Evolutionary conservation across 2,113 vertebrate species (phyloP), one percentile per base, ranked within the genome.

Genomic region (Zosterops borbonicus): DNA sequence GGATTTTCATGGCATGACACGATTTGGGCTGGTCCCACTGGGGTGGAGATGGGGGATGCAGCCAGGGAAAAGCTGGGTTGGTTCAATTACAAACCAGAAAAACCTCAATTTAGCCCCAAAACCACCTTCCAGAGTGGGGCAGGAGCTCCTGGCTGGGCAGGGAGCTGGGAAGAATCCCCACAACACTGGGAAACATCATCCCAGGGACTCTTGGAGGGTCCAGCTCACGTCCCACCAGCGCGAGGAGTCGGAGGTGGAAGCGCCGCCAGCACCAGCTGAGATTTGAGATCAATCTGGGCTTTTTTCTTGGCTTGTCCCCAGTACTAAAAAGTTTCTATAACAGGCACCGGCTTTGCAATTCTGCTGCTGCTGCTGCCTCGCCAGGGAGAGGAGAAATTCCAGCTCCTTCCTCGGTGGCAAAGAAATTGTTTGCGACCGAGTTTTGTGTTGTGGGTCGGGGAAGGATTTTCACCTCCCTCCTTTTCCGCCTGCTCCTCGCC

Each of bases 241-340:
- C 55, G 10, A 13, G 16, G 76, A 87, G 63, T 23, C 10, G 10
- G 52, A 65, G 70, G 79, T 53, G 88, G 79, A 76, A 93, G 73
- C 7, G 22, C 91, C 11, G 24, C 41, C 35, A 94, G 89, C 93
- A 81, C 93, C 95, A 95, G 95, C 96, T 95, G 93, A 94, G 84
- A 89, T 79, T 91, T 84, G 10, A 29, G 92, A 93, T 73, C 96
- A 95, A 65, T 94, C 95, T 95, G 95, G 93, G 92, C 50, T 95
- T 25, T 62, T 84, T 75, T 82, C 94, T 95, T 97, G 94, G 95
- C 95, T 91, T 53, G 29, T 69, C 93, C 95, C 89, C 95, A 94
- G 93, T 65, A 91, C 93, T 85, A n/a, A 90, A 95, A 96, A 95
- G 58, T 91, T 95, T 95, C 94, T 97, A 95, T 83, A 96, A 96